These are phyloP conservation scores for Callyntrura sp. DNA, from an alignment of 2,888 invertebrate genomes.

Conservation along the genomic window DNA sequence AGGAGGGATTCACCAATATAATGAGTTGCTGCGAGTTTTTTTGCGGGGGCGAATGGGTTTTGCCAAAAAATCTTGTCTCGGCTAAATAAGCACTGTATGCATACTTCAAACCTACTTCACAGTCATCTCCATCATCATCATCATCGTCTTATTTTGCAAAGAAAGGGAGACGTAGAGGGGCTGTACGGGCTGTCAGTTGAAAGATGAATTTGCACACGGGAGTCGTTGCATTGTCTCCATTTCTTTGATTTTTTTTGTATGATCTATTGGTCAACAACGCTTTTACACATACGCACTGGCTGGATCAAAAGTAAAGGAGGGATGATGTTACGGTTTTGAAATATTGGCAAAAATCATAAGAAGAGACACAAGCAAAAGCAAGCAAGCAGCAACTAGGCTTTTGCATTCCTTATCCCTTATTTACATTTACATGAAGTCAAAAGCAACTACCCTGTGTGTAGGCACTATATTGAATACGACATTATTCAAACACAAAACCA, in stretches of 20 bases:
- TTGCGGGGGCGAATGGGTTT: constrained; percentile 27
- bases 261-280: background rate
- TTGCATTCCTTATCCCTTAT: too few species aligned
- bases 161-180: background rate
- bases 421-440: too few species aligned
- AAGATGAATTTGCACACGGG: background rate
- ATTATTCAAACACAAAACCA: too few species aligned
- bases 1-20: background rate
- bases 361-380: too few species aligned
- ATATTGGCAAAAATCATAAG: too few species aligned
- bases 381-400: too few species aligned
- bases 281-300: too few species aligned
- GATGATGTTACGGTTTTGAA: too few species aligned
- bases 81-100: background rate
- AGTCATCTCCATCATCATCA: background rate
- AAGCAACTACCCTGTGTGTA: too few species aligned
- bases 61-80: background rate
- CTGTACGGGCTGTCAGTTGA: constrained; percentile 7
- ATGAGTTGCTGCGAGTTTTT: background rate
- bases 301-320: too few species aligned
- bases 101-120: background rate
- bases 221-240: background rate
- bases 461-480: too few species aligned
- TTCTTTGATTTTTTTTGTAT: background rate
- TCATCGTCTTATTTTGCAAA: background rate